Evolutionary conservation across 2,797 vertebrate genomes (phyloP), one percentile per base, ranked within the genome.

Genomic region (Sphaeramia orbicularis): DNA sequence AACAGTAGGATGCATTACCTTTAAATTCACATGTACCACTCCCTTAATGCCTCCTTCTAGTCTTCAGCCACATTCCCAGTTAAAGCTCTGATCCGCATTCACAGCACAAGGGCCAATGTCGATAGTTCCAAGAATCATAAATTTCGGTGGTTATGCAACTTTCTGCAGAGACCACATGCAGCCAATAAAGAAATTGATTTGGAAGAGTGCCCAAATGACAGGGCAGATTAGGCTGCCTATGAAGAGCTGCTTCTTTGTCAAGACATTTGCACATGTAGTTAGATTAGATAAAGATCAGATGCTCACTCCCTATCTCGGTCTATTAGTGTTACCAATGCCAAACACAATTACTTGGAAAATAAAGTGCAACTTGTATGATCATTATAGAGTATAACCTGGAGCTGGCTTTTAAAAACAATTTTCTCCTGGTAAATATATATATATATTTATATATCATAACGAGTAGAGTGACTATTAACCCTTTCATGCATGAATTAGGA

Each of bases 101-200:
- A 70, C 35, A 83, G 68, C 64, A 56, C 69, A 76, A 56, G 35
- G 64, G 21, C 65, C 52, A 38, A 68, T 21, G 35, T 76, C 45
- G 35, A 77, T 74, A 76, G 62, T 70, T 83, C 67, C 78, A 68
- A 76, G 74, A 81, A 81, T 79, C 71, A 83, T 84, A 84, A 55
- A 87, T 89, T 75, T 69, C 7, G 56, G 51, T 9, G 0, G 64
- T 78, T 86, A 76, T 69, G 80, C 57, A 87, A 84, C 81, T 73
- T 85, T 86, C 68, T 81, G 72, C 84, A 72, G 76, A 75, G 45
- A 49, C 69, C 50, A 72, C 76, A 85, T 44, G 73, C 65, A 68
- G 71, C 74, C 74, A 85, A 81, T 87, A 81, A 83, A 76, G 74
- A 79, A 78, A 88, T 76, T 81, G 74, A 83, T 72, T 70, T 85